Base-by-base conservation (phyloP, 2,888 invertebrate species). In the Nephrotoma flavescens region DNA sequence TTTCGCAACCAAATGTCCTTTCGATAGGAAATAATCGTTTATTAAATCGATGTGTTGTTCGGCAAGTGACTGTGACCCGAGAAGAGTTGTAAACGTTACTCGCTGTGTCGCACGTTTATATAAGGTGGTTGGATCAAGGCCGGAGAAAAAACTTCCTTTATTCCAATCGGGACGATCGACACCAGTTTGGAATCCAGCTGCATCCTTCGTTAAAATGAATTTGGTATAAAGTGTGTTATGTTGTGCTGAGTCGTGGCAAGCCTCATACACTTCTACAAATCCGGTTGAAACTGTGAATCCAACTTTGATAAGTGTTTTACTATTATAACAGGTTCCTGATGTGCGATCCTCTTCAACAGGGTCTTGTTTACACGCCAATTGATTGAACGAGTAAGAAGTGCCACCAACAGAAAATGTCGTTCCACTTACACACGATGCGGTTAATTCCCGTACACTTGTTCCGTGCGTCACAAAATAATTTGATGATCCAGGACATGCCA, bases 1-100 rank as follows among this genome's bases (percentile, higher is more conserved):
- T 89, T 92, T 93, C 0, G 93, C 92, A 0, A 91, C 89, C 87
- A 93, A 89, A 89, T 94, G 93, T 7, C 93, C 93, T 84, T 92
- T 91, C 0, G 93, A 89, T 19, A 93, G 88, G 86, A 87, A 91
- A 87, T 88, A 88, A 44, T 86, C 86, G 0, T 71, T 86, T 0
- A 86, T 86, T 6, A 85, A 5, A 6, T 88, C 87, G 4, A 91
- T 87, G 86, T 90, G 90, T 45, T 88, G 87, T 0, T 87, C 71
- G 0, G 89, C 90, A 41, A 90, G 87, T 47, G 89, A 83, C 7
- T 85, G 85, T 4, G 90, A 91, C 12, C 88, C 89, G 15, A 91
- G 87, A 3, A 89, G 88, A 4, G 31, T 83, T 0, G 87, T 86
- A 0, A 91, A 41, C 12, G 89, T 89, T 2, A 41, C 31, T 3